Evolutionary conservation across 2,888 invertebrate species (phyloP).

Genomic region (Frankliniella fusca): DNA sequence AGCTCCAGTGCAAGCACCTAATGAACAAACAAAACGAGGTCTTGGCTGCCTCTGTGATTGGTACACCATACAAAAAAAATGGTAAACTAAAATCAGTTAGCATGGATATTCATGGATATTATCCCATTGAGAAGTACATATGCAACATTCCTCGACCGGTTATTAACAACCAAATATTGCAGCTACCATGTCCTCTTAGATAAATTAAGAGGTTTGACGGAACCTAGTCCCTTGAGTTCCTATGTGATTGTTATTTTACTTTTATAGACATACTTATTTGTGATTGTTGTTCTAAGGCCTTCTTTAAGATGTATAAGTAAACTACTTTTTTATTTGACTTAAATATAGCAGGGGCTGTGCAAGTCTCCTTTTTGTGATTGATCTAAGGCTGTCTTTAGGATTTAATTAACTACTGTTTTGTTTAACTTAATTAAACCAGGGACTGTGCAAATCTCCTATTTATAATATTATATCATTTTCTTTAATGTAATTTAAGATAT

Average conservation of each 20-base stretch:
- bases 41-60: not conserved
- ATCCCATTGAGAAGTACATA: not conserved
- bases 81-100: not conserved
- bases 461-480: no score
- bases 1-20: not conserved
- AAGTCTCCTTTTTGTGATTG: no score
- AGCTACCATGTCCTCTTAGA: not conserved
- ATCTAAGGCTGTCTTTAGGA: no score
- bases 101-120: not conserved
- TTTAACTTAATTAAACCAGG: no score
- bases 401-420: no score
- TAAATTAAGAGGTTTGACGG: not conserved
- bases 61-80: not conserved
- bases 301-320: no score
- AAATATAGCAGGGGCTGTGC: no score
- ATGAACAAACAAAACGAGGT: not conserved
- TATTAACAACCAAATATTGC: not conserved
- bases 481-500: no score
- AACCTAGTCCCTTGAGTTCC: no score
- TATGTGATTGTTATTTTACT: not conserved
- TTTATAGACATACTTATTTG: not conserved
- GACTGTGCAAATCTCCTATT: no score
- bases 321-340: no score
- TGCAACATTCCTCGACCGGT: not conserved
- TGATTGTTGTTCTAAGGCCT: not conserved